These are phyloP conservation scores for Glaucomys volans DNA, from an alignment of 2,113 vertebrate species.

Conservation along the genomic window DNA sequence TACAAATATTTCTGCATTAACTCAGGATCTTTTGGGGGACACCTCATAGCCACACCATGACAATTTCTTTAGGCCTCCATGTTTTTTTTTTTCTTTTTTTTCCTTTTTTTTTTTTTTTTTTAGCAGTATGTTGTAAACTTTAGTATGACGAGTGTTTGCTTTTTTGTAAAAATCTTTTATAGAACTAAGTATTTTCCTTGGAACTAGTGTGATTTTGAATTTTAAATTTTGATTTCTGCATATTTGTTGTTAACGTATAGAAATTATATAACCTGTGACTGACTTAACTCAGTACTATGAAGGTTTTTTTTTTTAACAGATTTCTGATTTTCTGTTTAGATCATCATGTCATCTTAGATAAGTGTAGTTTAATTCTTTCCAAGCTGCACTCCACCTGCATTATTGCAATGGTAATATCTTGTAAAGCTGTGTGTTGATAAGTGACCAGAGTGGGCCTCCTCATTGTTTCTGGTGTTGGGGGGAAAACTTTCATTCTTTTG, in stretches of 20 bases:
- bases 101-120: neutral
- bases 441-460: neutral
- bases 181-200: neutral
- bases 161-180: neutral
- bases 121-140: neutral
- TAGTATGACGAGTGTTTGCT: neutral
- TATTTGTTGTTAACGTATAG: neutral
- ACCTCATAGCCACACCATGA: too few relatives aligned
- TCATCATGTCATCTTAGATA: neutral
- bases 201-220: neutral
- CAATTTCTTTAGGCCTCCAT: neutral
- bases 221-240: neutral
- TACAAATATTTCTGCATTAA: too few relatives aligned
- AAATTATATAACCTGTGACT: neutral
- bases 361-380: neutral
- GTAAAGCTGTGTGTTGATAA: neutral
- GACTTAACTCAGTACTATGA: neutral
- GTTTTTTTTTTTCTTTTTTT: too few relatives aligned
- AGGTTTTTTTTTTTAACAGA: neutral
- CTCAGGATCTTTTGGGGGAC: too few relatives aligned
- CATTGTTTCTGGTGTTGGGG: neutral
- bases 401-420: neutral
- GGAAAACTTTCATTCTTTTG: neutral
- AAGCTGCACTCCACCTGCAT: neutral
- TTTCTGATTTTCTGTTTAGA: neutral